Evolutionary conservation across 2,888 invertebrate species (phyloP), one percentile per base, ranked within the genome.

Genomic region (Xanthia icteritia): DNA sequence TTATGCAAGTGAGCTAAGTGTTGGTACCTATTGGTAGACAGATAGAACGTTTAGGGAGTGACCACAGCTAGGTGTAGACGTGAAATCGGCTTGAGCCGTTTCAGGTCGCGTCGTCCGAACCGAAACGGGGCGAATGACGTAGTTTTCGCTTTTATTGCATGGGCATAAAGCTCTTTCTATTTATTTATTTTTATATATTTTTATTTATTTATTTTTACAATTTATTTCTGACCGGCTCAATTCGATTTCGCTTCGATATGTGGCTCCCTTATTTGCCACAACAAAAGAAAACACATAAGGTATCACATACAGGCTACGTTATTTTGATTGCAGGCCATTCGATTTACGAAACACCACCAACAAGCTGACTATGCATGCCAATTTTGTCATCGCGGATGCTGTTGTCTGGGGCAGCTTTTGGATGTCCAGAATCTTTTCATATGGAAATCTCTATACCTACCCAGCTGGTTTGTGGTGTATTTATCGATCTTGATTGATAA

Each of bases 401-500:
- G 17, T 70, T 54, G 2, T 58, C n/a, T 58, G 36, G 20, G 51
- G 23, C 27, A 48, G 20, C 23, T 51, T 23, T 48, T 60, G 23
- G 27, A 51, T 36, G 20, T 36, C 45, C 17, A 56, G 5, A 45
- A 39, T 48, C 36, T 63, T 76, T 63, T 31, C 3, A n/a, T 31
- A 45, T 23, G 15, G 6, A 48, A 48, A 48, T 42, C 1, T 23
- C 0, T 42, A 54, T 51, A 9, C 2, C 69, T 51, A 9, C 2
- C 69, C 36, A 27, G 5, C 54, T 31, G 13, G 6, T n/a, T 23
- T 23, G 36, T n/a, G 13, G 6, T 20, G n/a, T 8, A 51, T 45
- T 42, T 36, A 45, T 27, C 13, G 36, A 70, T 77, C 17, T 45
- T 61, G 8, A 45, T 69, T 27, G 27, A 69, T 45, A 70, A 51